phyloP scores from a whole-genome alignment of 2,797 vertebrate genomes.

The Melanogrammus aeglefinus region DNA sequence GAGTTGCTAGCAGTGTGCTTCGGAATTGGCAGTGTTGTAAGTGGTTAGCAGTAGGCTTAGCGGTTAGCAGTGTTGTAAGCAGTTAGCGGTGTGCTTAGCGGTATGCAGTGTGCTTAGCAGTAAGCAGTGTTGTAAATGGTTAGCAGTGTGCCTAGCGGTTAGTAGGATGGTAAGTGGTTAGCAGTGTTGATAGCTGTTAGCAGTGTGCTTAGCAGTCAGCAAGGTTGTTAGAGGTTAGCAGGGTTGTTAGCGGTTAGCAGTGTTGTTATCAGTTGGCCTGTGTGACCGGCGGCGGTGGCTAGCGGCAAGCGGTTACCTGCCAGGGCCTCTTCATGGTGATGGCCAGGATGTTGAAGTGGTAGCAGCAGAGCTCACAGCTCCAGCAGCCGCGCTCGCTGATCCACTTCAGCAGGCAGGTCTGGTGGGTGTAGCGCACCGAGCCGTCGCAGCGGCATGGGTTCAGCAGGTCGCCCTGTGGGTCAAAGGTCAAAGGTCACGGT shows the following conservation, averaged over 20 bases:
- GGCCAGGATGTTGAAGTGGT: slow-evolving; percentile 90
- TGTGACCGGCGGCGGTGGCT: background rate
- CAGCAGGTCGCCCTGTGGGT: slow-evolving; percentile 83
- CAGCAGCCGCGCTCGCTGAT: slow-evolving; percentile 94
- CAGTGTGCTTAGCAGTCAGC: no score
- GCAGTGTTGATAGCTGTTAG: no score
- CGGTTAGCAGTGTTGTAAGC: no score
- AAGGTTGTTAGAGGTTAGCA: background rate
- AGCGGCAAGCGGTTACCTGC: slow-evolving; percentile 76
- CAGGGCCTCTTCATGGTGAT: slow-evolving; percentile 93
- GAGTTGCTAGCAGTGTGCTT: background rate
- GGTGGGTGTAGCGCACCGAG: slow-evolving; percentile 90
- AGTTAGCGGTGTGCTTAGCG: no score
- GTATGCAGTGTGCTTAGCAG: no score
- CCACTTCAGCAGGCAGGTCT: slow-evolving; percentile 94
- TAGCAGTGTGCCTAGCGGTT: no score
- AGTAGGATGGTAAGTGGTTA: no score
- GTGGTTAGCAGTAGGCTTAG: background rate
- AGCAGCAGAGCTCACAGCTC: slow-evolving; percentile 95
- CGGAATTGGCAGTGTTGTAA: no score
- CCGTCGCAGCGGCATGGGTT: slow-evolving; percentile 92
- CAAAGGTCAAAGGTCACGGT: background rate
- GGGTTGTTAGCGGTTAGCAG: no score
- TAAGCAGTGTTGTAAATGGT: no score
- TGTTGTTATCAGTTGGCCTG: background rate